Percentiles rank a stretch among this genome's conserved stretches.
Conservation (phyloP, 2,888 invertebrate genomes). For the Leucania comma region DNA sequence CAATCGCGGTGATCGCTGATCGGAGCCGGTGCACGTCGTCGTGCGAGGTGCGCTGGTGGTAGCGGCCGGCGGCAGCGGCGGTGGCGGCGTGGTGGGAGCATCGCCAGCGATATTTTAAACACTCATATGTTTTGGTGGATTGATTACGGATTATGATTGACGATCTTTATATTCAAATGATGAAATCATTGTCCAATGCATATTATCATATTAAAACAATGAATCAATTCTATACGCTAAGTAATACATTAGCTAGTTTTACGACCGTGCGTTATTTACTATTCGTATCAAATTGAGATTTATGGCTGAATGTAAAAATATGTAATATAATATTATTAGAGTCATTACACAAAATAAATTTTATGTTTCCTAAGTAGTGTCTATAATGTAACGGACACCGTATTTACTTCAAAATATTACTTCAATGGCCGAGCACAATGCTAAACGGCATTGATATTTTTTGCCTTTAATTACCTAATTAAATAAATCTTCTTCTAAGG, state of each 20-base stretch:
- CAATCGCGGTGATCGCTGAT: slow-evolving; percentile 12
- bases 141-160: slow-evolving; percentile 66
- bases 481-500: slow-evolving; percentile 49
- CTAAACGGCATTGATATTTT: slow-evolving; percentile 22
- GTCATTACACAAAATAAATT: slow-evolving; percentile 22
- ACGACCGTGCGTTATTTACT: slow-evolving; percentile 61
- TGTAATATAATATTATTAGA: slow-evolving; percentile 36
- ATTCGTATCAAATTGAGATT: slow-evolving; percentile 63
- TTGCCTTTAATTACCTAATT: slow-evolving; percentile 32
- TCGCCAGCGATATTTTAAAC: slow-evolving; percentile 14
- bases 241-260: slow-evolving; percentile 65
- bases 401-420: slow-evolving; percentile 10
- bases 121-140: slow-evolving; percentile 53
- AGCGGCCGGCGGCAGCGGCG: neutral
- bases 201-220: slow-evolving; percentile 68
- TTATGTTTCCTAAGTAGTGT: neutral
- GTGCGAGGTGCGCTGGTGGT: neutral
- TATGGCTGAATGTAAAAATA: slow-evolving; percentile 49
- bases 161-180: slow-evolving; percentile 60
- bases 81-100: neutral
- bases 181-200: slow-evolving; percentile 59
- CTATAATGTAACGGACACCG: neutral
- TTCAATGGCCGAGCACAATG: slow-evolving; percentile 22
- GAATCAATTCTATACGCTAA: slow-evolving; percentile 65
- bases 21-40: slow-evolving; percentile 10